phyloP scores from a whole-genome alignment of 35 echinoderm and acorn worm species.

The Acanthaster planci region DNA sequence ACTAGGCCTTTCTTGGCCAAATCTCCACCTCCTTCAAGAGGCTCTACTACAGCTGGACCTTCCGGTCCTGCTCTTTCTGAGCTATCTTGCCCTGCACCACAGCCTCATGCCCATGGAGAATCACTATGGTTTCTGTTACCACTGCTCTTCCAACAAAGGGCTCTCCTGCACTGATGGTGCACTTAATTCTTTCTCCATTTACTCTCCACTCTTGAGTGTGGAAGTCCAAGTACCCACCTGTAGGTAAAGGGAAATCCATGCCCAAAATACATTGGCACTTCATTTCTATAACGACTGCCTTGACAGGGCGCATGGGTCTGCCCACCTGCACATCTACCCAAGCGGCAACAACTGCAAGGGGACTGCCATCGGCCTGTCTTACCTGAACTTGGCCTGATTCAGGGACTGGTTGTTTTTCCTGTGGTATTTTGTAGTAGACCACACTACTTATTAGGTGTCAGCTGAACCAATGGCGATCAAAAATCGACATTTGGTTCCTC shows the following conservation, averaged over 20 bases:
- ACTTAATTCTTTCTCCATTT: no score
- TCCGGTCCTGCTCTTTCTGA: no score
- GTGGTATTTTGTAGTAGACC: conserved; percentile 3
- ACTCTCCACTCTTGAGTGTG: no score
- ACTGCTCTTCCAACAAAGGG: not conserved
- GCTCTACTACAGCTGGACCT: no score
- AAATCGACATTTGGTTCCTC: not conserved
- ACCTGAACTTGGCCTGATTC: not conserved
- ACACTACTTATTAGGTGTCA: no score
- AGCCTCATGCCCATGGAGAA: no score
- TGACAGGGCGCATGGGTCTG: not conserved
- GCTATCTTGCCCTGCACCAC: no score
- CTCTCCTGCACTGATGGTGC: not conserved
- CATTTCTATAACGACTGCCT: not conserved
- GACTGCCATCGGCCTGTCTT: not conserved
- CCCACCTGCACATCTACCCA: conserved; percentile 1
- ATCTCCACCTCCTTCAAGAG: no score
- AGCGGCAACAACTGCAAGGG: not conserved
- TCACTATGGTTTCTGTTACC: no score
- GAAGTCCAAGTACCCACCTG: not conserved
- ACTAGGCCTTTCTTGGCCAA: no score
- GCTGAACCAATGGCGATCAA: no score
- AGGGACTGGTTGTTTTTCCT: not conserved
- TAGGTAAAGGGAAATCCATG: not conserved
- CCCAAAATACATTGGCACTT: not conserved